Evolutionary conservation across 1,140 invertebrate genomes (phyloP).

Genomic region (Brachionus rotundiformis): DNA sequence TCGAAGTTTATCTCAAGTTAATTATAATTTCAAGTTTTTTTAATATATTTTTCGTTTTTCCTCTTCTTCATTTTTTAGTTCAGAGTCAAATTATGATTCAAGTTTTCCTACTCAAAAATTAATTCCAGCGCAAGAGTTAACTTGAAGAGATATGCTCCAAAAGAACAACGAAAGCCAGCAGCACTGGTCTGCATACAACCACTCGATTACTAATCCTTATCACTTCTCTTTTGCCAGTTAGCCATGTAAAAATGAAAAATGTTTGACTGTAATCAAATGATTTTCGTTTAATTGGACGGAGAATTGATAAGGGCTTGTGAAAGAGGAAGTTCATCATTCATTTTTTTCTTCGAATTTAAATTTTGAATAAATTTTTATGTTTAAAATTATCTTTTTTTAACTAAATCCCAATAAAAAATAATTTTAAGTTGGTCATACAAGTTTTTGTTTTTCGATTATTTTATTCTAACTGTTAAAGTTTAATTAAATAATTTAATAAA

Average conservation of each 20-base stretch:
- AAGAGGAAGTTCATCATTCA: background rate
- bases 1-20: slow-evolving; percentile 46
- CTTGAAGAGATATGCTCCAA: background rate
- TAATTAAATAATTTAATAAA: no score
- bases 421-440: no score
- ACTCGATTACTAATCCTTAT: slow-evolving; percentile 48
- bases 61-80: slow-evolving; percentile 31
- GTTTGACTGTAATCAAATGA: background rate
- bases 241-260: slow-evolving; percentile 2
- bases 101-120: background rate
- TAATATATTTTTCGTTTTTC: slow-evolving; percentile 35
- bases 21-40: slow-evolving; percentile 44
- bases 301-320: slow-evolving; percentile 52
- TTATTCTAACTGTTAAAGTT: no score
- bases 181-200: background rate
- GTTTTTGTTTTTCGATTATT: no score
- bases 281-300: slow-evolving; percentile 47
- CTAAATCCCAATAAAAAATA: no score
- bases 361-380: background rate
- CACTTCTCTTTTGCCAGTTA: slow-evolving; percentile 51
- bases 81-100: slow-evolving; percentile 33
- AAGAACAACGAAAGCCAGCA: no score
- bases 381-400: no score
- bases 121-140: background rate
- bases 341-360: background rate